Evolutionary conservation across 2,113 vertebrate species (phyloP), one percentile per base, ranked within the genome.

Genomic region (Rhinogobius similis): DNA sequence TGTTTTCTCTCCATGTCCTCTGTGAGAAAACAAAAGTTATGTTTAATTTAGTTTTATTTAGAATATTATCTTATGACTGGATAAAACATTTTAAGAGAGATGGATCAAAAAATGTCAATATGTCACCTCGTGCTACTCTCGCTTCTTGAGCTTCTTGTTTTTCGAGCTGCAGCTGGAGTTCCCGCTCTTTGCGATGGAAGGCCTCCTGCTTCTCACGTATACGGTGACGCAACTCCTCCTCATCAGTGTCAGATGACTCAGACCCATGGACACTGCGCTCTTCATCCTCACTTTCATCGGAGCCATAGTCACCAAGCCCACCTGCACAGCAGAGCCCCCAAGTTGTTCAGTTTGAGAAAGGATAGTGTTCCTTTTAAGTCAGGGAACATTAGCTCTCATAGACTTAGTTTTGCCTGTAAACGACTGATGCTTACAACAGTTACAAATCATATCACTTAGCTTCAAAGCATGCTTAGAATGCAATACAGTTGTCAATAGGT

Each of bases 151-250:
- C 86, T 18, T 85, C 86, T 78, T 96, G 95, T 94, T 95, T 96
- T 78, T 98, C 97, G 79, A 95, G 92, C 50, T 94, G 88, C 69
- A 94, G 91, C 76, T 94, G 96, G 83, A 94, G 92, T 88, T 98
- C 97, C 87, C 93, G 95, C 85, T 99, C 98, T 91, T 99, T 98
- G 82, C 96, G 95, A 82, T 95, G 96, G 91, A 99, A 99, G 0
- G 98, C 97, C 75, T 99, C 98, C 89, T 97, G 96, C 92, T 99
- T 99, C 94, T 98, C 96, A 68, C 95, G 94, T 90, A 99, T 99
- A 84, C 98, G 95, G 79, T 97, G 95, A 58, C 90, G 95, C 62
- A 99, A 90, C 91, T 98, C 97, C 89, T 99, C 98, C 76, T 99
- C 98, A 61, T 99, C 98, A 9, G 98, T 99, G 89, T 99, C 98